Evolutionary conservation across 2,888 invertebrate genomes (phyloP).

Genomic region (Allygus modestus): DNA sequence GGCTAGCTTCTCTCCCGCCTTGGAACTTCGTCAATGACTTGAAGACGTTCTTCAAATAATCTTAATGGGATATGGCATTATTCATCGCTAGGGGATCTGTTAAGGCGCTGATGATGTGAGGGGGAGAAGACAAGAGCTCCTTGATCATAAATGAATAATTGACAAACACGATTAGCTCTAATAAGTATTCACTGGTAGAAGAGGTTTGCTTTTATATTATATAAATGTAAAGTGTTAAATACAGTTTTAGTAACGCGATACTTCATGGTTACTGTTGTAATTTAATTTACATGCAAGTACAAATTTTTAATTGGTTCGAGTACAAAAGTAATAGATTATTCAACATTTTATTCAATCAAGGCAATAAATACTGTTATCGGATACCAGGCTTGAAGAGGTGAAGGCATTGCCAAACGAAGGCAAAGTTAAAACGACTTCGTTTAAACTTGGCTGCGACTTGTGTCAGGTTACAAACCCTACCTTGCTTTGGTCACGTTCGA

Average conservation of each 20-base stretch:
- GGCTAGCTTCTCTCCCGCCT: not conserved
- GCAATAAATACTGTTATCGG: not conserved
- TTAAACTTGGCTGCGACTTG: constrained; percentile 27
- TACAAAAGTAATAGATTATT: not conserved
- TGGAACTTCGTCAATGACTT: constrained; percentile 13
- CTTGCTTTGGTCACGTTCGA: not conserved
- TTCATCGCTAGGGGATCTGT: not conserved
- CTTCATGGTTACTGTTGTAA: no score
- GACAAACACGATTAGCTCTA: not conserved
- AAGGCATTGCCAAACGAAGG: constrained; percentile 9
- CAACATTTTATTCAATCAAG: not conserved
- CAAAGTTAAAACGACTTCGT: constrained; percentile 36
- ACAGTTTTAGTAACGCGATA: not conserved
- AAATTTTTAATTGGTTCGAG: not conserved
- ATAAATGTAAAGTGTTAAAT: not conserved
- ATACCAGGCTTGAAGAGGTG: not conserved
- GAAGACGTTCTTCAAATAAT: constrained; percentile 29
- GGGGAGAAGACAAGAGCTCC: constrained; percentile 8
- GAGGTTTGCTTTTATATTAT: not conserved
- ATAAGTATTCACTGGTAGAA: not conserved
- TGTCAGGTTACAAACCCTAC: not conserved
- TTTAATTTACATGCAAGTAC: no score
- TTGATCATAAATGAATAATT: constrained; percentile 22
- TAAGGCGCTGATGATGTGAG: constrained; percentile 1
- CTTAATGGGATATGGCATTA: constrained; percentile 39